A percentile compares a stretch with the other conserved stretches of the same genome.
Evolutionary conservation across 2,113 vertebrate genomes (phyloP).

Genomic region (Gavia stellata): DNA sequence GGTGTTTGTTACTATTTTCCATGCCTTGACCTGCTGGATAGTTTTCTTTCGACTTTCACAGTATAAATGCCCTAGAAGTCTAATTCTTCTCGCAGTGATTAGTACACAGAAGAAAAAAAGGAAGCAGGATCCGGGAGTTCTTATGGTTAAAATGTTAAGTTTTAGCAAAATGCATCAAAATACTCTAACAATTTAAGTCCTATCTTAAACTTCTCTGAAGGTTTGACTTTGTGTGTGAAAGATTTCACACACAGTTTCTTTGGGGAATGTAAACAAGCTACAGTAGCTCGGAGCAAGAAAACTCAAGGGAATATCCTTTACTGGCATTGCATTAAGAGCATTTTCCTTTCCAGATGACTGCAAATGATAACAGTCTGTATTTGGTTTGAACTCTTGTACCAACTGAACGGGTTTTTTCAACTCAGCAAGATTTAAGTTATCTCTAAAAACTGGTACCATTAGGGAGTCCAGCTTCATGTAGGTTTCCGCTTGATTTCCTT

Average conservation of each 20-base stretch:
- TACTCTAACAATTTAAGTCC: neutral
- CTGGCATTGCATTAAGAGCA: conserved; percentile 3
- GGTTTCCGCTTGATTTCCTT: neutral
- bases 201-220: neutral
- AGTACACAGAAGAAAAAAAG: neutral
- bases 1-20: conserved; percentile 38
- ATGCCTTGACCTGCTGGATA: neutral
- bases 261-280: conserved; percentile 39
- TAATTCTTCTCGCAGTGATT: neutral
- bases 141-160: neutral
- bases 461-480: neutral
- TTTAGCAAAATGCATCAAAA: neutral
- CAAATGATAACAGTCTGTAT: conserved; percentile 44
- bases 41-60: neutral
- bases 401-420: neutral
- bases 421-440: neutral
- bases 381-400: conserved; percentile 31
- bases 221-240: neutral
- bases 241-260: neutral
- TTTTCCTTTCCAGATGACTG: conserved; percentile 53
- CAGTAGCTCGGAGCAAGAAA: neutral
- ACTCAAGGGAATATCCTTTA: conserved; percentile 14
- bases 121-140: neutral
- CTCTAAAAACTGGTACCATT: neutral
- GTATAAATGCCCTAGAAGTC: neutral